Base-by-base conservation (phyloP, 1,140 invertebrate species). In the Lucilia sericata region DNA sequence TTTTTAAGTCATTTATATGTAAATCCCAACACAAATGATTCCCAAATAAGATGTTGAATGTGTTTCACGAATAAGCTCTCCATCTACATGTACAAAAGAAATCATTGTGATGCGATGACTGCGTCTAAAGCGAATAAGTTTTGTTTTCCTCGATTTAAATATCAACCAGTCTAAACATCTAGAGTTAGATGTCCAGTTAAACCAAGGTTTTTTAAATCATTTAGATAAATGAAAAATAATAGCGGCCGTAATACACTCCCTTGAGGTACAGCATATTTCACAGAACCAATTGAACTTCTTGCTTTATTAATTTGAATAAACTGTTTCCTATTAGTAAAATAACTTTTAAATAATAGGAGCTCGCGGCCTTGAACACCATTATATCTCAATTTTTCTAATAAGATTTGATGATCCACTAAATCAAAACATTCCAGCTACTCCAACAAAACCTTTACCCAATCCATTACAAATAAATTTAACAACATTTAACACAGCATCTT, bases 381-480 rank as follows among this genome's bases (percentile, higher is more conserved):
- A 36, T 13, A 36, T 34, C 12, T 2, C 30, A 75, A 36, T 36
- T 75, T 75, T 34, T 30, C 9, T 12, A 75, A 34, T 36, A 75
- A 75, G 5, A 75, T 34, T 17, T 76, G 74, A 36, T 76, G 30
- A 36, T 76, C 74, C n/a, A n/a, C n/a, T n/a, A n/a, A n/a, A n/a
- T n/a, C n/a, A 76, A 76, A 36, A 76, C 14, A 76, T 36, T 17
- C 74, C 74, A 42, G 74, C 74, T 8, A 76, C 74, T 5, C 30
- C 74, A 42, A 0, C 5, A 14, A 1, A 76, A 36, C 74, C 74
- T 2, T 36, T 14, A 36, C 36, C 74, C 0, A 76, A 14, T 13
- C 30, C 74, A 3, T 4, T 36, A 36, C 74, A 76, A 36, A 76
- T 36, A 76, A 0, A 5, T 2, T 76, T 5, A 13, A 17, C n/a